Base-by-base conservation (phyloP, 2,797 vertebrate genomes). In the Petrocephalus sullivani region DNA sequence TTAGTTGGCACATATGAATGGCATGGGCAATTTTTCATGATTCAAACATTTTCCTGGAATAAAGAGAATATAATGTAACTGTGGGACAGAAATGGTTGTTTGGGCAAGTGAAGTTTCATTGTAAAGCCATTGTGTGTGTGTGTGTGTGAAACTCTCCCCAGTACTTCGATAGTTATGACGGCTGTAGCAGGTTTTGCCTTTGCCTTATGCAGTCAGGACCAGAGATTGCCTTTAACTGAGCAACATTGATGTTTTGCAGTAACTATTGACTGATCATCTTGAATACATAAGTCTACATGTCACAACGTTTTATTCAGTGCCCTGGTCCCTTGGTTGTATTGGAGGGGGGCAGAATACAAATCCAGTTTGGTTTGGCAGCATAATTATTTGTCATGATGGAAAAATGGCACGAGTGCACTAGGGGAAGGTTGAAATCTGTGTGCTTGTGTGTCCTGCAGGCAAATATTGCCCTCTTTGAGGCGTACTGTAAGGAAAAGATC, bases 401-500 rank as follows among this genome's bases (percentile, higher is more conserved):
- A 78, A 78, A 78, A 78, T 78, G 33, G 16, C 16, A 78, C 4
- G 46, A 51, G 49, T 84, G 81, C 81, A 21, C 3, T 84, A 83
- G 8, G 10, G 14, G 49, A 86, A 58, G 56, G 33, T 8, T 60
- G 14, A 56, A 28, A 8, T 85, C 8, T 56, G 4, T 85, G 53
- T 33, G 49, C 21, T 1, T 56, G 23, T 64, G 7, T 21, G 6
- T 21, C 90, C 28, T 90, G 7, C 75, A 99, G 98, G 97, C 97
- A 46, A 99, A 98, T 92, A 97, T 99, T 93, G 98, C 98, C 88
- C 94, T 99, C 92, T 99, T 99, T 95, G 98, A 99, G 93, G 98
- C 98, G 0, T 98, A 98, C 90, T 99, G 98, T 94, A 99, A 99
- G 93, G 98, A 99, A 90, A 95, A 98, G 92, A 99, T 99, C 94